Conservation (phyloP, 1,140 invertebrate genomes). For the Diorhabda sublineata region DNA sequence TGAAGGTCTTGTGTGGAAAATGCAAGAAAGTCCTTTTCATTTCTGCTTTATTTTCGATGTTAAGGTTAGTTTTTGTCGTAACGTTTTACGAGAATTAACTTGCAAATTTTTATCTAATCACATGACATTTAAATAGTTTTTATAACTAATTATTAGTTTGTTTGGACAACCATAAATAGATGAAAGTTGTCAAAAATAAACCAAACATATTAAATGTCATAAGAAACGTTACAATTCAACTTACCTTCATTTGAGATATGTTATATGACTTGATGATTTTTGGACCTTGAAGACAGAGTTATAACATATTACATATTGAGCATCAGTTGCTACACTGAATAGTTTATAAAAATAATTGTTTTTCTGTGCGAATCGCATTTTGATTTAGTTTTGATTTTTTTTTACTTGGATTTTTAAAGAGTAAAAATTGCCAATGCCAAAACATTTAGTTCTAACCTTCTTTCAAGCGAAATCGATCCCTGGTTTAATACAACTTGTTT, state of each 20-base stretch:
- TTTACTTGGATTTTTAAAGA: slow-evolving; percentile 5
- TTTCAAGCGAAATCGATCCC: slow-evolving; percentile 7
- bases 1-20: too few species aligned
- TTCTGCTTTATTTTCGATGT: too few species aligned
- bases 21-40: too few species aligned
- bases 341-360: not conserved
- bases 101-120: too few species aligned
- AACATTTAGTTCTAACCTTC: slow-evolving; percentile 6
- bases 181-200: too few species aligned
- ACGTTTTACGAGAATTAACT: too few species aligned
- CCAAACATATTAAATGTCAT: too few species aligned
- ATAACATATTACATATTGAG: not conserved
- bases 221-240: not conserved
- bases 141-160: too few species aligned
- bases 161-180: too few species aligned
- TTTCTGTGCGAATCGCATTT: not conserved
- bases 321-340: not conserved
- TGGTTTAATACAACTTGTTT: not conserved
- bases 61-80: too few species aligned
- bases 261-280: not conserved
- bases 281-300: not conserved
- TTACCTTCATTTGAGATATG: slow-evolving; percentile 5
- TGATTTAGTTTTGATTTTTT: slow-evolving; percentile 10
- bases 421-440: slow-evolving; percentile 14
- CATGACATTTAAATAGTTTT: too few species aligned